Evolutionary conservation across 2,888 invertebrate species (phyloP).

Genomic region (Microctonus aethiopoides): DNA sequence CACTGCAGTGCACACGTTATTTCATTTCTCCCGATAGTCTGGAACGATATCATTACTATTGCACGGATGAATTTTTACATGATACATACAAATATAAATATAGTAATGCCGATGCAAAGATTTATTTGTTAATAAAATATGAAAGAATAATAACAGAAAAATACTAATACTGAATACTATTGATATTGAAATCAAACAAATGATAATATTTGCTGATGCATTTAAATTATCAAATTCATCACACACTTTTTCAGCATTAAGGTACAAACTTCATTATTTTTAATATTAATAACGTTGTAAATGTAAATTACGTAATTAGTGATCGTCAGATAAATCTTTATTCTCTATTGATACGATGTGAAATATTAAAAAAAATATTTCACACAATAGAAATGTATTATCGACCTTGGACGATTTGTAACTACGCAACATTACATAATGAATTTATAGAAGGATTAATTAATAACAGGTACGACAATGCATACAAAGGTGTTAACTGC

Average conservation of each 20-base stretch:
- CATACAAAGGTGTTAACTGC: neutral
- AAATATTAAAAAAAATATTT: neutral
- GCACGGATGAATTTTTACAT: too few relatives aligned
- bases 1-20: too few relatives aligned
- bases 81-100: too few relatives aligned
- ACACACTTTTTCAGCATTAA: neutral
- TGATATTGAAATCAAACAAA: neutral
- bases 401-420: neutral
- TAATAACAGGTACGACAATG: neutral
- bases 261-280: neutral
- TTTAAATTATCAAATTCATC: neutral
- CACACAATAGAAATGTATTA: neutral
- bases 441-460: neutral
- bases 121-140: too few relatives aligned
- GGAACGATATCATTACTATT: too few relatives aligned
- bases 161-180: too few relatives aligned
- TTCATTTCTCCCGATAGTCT: too few relatives aligned
- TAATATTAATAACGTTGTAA: neutral
- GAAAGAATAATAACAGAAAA: neutral
- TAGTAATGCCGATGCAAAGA: too few relatives aligned
- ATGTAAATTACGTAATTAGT: neutral
- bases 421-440: neutral
- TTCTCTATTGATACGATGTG: neutral
- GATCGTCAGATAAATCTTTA: neutral
- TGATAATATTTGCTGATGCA: neutral